Conservation (phyloP, 2,888 invertebrate species). For the Dugesia japonica region DNA sequence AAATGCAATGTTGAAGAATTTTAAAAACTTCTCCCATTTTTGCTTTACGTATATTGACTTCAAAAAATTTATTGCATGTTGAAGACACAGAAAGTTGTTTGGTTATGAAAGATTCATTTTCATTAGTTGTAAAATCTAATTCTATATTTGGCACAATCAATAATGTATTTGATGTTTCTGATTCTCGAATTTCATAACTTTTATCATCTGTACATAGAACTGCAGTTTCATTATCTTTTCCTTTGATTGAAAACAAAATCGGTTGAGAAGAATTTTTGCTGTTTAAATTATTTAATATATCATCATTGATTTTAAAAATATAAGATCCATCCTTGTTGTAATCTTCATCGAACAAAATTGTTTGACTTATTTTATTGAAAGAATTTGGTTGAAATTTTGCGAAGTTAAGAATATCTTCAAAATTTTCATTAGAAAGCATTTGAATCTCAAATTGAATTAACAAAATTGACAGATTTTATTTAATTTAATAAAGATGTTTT, state of each 20-base stretch:
- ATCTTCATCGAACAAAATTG: neutral
- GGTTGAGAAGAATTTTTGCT: neutral
- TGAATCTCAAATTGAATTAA: too few species aligned
- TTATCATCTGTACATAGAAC: neutral
- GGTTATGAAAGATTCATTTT: neutral
- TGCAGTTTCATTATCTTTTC: neutral
- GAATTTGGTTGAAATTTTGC: neutral
- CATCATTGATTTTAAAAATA: conserved; percentile 1
- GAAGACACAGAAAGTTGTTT: neutral
- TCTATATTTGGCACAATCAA: neutral
- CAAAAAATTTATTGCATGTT: neutral
- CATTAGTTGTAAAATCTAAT: neutral
- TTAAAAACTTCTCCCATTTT: neutral
- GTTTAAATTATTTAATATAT: neutral
- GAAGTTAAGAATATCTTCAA: neutral
- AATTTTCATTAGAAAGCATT: neutral
- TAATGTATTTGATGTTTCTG: neutral
- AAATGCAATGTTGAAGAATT: neutral
- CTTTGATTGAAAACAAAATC: neutral
- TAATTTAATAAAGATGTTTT: too few species aligned
- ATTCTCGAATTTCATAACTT: neutral
- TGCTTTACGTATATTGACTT: neutral
- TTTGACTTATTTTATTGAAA: neutral
- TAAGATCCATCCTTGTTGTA: neutral
- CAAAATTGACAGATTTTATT: too few species aligned